phyloP scores from a whole-genome alignment of 2,797 vertebrate species.

The Coregonus sp. region DNA sequence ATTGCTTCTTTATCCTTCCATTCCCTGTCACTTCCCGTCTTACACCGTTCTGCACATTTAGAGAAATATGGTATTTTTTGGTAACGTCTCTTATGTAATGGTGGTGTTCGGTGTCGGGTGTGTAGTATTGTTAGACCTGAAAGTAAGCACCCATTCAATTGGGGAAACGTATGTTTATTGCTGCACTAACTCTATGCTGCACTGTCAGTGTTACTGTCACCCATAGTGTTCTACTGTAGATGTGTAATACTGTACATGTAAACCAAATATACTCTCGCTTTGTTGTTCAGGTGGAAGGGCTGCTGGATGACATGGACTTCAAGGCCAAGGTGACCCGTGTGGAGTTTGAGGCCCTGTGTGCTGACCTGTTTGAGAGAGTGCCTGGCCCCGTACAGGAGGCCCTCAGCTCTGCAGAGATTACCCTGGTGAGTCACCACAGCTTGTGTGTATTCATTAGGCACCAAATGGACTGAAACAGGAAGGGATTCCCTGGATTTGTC shows the following conservation, averaged over 20 bases:
- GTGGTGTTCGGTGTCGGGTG: no score
- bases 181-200: no score
- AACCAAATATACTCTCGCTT: neutral
- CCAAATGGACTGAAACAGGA: no score
- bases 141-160: no score
- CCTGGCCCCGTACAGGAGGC: conserved; percentile 87
- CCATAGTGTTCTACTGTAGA: neutral
- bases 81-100: no score
- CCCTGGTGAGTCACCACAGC: conserved; percentile 77
- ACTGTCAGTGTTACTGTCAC: neutral
- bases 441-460: neutral
- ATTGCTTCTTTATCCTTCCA: no score
- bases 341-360: conserved; percentile 89
- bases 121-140: no score
- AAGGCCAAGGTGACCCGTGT: conserved; percentile 88
- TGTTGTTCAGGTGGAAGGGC: conserved; percentile 86
- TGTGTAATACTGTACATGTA: neutral
- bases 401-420: conserved; percentile 86
- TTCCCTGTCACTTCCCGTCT: no score
- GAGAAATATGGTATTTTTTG: no score
- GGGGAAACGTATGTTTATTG: no score
- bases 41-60: neutral
- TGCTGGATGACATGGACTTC: conserved; percentile 96
- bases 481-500: no score
- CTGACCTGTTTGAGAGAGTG: conserved; percentile 89